phyloP scores from a whole-genome alignment of 2,113 vertebrate species.

The Strix aluco region DNA sequence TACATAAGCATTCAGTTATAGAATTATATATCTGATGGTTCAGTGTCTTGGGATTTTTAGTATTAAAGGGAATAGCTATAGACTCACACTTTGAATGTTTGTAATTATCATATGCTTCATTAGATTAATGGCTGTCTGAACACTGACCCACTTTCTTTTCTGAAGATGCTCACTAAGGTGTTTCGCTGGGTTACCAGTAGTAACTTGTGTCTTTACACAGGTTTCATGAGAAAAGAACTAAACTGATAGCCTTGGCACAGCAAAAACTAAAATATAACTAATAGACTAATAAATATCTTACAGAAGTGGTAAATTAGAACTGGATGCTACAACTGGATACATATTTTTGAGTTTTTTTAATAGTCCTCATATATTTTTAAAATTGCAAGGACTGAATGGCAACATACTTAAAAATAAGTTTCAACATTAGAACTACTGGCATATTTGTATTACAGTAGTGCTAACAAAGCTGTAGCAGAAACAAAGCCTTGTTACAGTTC shows the following conservation, averaged over 20 bases:
- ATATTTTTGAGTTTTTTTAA: not conserved
- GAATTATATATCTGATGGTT: not conserved
- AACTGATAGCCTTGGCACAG: not conserved
- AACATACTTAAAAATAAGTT: not conserved
- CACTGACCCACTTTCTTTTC: not conserved
- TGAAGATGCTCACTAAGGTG: not conserved
- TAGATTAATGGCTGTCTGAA: slow-evolving; percentile 5
- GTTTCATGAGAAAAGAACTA: not conserved
- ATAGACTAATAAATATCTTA: not conserved
- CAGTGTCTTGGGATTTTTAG: not conserved
- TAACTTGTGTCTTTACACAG: not conserved
- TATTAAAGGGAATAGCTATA: not conserved
- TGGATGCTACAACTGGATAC: not conserved
- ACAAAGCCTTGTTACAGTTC: not conserved
- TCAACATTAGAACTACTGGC: not conserved
- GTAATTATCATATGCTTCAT: not conserved
- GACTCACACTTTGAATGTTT: not conserved
- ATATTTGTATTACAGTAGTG: not conserved
- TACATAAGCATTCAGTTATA: not conserved
- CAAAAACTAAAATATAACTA: not conserved
- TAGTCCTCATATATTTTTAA: not conserved
- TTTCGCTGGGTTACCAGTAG: not conserved
- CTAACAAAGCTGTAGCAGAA: not conserved
- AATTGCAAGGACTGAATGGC: not conserved
- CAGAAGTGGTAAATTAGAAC: not conserved